A percentile compares a stretch with the other conserved stretches of the same genome.
Conservation (phyloP, 1,140 invertebrate genomes). For the Palaemon carinicauda region DNA sequence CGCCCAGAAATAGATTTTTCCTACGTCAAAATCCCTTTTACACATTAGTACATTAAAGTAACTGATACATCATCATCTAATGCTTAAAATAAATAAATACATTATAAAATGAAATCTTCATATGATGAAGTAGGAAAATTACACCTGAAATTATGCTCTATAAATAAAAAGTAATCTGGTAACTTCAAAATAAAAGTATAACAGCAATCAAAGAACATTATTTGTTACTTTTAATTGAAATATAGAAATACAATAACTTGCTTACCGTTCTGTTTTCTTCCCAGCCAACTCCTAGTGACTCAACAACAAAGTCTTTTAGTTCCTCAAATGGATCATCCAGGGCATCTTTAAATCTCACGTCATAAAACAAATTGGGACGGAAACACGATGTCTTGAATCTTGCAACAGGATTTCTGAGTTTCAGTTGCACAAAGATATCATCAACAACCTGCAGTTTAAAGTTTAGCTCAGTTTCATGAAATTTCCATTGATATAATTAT, state of each 20-base stretch:
- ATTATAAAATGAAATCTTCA: no score
- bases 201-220: no score
- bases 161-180: no score
- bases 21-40: no score
- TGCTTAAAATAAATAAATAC: no score
- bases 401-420: conserved; percentile 68
- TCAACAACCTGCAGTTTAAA: conserved; percentile 66
- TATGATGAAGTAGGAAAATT: no score
- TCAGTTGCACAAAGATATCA: conserved; percentile 71
- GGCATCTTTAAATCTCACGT: conserved; percentile 81
- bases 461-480: background rate
- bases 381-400: conserved; percentile 74
- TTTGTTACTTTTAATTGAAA: background rate
- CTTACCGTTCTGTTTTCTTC: conserved; percentile 60
- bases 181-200: no score
- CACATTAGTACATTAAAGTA: no score
- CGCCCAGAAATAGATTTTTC: no score
- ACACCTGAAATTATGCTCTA: no score
- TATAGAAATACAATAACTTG: background rate
- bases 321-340: conserved; percentile 80
- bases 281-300: conserved; percentile 63
- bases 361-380: conserved; percentile 76
- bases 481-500: no score
- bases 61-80: no score
- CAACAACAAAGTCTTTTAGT: conserved; percentile 74